A percentile compares a stretch with the other conserved stretches of the same genome.
Evolutionary conservation across 2,113 vertebrate species (phyloP).

Genomic region (Uropsilus gracilis): DNA sequence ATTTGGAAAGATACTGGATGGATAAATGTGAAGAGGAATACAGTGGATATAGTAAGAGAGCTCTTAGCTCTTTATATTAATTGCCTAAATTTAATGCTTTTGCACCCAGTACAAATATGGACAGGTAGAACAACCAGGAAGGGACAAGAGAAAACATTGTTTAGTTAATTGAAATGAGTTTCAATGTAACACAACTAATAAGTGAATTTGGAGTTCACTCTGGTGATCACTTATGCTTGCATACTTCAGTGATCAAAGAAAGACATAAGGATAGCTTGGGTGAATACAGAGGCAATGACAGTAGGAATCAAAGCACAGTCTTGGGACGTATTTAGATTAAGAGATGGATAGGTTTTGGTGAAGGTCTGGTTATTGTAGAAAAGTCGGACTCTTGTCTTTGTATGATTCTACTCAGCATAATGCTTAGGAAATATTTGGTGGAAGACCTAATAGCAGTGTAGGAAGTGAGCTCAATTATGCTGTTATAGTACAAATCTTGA

Average conservation of each 20-base stretch:
- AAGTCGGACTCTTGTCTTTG: neutral
- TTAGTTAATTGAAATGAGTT: neutral
- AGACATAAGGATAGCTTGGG: neutral
- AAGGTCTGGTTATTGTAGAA: neutral
- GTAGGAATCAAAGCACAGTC: neutral
- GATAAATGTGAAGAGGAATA: neutral
- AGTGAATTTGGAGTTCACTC: neutral
- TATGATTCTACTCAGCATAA: neutral
- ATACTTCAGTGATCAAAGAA: neutral
- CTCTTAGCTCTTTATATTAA: neutral
- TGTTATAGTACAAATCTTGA: neutral
- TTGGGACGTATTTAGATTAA: neutral
- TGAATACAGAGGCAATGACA: fast-evolving
- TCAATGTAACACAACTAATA: neutral
- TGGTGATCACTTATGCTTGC: neutral
- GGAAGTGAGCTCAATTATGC: neutral
- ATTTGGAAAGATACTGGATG: neutral
- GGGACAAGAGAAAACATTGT: neutral
- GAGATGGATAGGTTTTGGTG: neutral
- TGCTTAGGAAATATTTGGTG: neutral
- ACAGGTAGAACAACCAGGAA: neutral
- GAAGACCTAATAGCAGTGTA: neutral
- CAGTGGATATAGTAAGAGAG: neutral
- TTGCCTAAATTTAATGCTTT: neutral
- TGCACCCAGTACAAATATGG: no score